Conservation (phyloP, 2,797 vertebrate genomes). For the Hirundo rustica region DNA sequence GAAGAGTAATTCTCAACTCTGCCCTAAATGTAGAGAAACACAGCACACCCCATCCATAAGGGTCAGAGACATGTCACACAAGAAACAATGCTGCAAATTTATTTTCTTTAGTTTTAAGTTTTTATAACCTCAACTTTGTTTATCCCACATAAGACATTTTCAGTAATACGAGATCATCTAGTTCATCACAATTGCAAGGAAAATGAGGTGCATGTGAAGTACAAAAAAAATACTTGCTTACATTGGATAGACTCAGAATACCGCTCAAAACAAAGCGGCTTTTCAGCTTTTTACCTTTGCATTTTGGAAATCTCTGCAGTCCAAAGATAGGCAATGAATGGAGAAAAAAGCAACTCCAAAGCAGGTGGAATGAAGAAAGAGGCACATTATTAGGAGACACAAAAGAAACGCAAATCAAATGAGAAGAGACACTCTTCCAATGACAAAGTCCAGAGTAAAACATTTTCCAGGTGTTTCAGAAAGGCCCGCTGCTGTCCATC, state of each 20-base stretch:
- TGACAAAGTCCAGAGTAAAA: not conserved
- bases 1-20: not conserved
- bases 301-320: slow-evolving; percentile 14
- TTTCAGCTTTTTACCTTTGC: slow-evolving; percentile 15
- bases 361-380: not conserved
- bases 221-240: not conserved
- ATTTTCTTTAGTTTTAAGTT: slow-evolving; percentile 40
- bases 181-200: slow-evolving; percentile 11
- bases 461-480: not conserved
- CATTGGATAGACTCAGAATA: not conserved
- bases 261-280: not conserved
- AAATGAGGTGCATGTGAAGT: slow-evolving; percentile 1
- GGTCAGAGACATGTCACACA: slow-evolving; percentile 50
- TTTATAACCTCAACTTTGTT: slow-evolving; percentile 48
- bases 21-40: not conserved
- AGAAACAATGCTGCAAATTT: slow-evolving; percentile 46
- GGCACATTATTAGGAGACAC: not conserved
- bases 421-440: not conserved
- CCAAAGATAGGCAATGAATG: not conserved
- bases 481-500: not conserved
- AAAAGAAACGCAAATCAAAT: not conserved
- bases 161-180: not conserved
- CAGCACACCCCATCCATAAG: slow-evolving; percentile 8
- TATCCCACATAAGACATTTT: slow-evolving; percentile 17
- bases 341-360: slow-evolving; percentile 11